Base-by-base conservation (phyloP, 2,113 vertebrate species). In the Amphiprion percula region DNA sequence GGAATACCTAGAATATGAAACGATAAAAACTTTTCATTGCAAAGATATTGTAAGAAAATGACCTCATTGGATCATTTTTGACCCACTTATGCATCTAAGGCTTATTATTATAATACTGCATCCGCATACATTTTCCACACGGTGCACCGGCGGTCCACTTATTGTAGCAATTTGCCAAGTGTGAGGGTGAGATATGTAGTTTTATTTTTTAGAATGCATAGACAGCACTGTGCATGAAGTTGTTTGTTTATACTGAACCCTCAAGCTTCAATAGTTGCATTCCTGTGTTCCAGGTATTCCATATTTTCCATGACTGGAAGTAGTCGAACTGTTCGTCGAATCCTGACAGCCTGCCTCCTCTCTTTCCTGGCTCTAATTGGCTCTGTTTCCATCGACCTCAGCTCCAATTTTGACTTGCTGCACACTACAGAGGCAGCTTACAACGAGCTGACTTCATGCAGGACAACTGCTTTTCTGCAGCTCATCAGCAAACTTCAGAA, bases 311-410 rank as follows among this genome's bases (percentile, higher is more conserved):
- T 77, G 10, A 17, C 72, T 19, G 87, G 90, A 12, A 79, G 93
- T 39, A 95, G 78, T 63, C 94, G 87, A 26, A 90, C 94, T 0
- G 91, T 96, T 44, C 92, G 84, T 3, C 93, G 95, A 46, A 94
- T 97, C 77, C 74, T 94, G 84, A 79, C 80, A 0, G 95, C 94
- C 1, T 97, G 96, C 68, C 0, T 88, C 1, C 64, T 97, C 15
- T 97, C 96, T 15, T 83, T 95, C 61, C 83, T 96, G 73, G 95
- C 95, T 62, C 90, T 97, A 64, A 90, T 97, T 0, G 95, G 93
- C 5, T 94, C 94, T 0, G 87, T 97, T 2, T 95, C 90, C 55
- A 82, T 94, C 0, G 96, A 97, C 80, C 70, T 97, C 68, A 91
- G 85, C 65, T 83, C 88, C 68, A 91, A 86, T 70, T 83, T 96